phyloP scores from a whole-genome alignment of 2,888 invertebrate species.

The Meiosimyza platycephala region DNA sequence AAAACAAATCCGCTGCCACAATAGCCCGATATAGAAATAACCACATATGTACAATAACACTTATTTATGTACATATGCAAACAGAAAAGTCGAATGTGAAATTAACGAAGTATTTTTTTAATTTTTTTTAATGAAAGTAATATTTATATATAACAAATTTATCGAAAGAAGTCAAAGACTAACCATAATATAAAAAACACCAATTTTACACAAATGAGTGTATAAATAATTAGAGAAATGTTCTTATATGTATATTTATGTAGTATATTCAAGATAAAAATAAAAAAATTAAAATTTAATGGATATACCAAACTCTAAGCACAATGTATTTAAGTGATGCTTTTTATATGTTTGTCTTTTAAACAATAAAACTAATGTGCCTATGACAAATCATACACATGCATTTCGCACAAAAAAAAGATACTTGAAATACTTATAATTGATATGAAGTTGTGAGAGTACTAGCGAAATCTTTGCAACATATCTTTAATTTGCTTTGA shows the following conservation, averaged over 20 bases:
- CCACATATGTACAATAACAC: slow-evolving; percentile 20
- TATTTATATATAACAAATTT: slow-evolving; percentile 9
- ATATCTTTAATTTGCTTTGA: too few species aligned
- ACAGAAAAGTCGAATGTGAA: neutral
- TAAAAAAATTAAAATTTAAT: too few species aligned
- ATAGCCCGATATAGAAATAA: slow-evolving; percentile 24
- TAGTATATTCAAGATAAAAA: neutral
- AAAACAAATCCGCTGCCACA: slow-evolving; percentile 24
- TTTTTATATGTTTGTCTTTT: neutral
- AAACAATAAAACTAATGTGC: slow-evolving; percentile 9
- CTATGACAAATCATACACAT: slow-evolving; percentile 12
- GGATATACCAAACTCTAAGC: neutral
- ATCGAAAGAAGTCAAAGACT: slow-evolving; percentile 23
- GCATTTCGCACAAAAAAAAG: slow-evolving; percentile 13
- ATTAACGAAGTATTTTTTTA: slow-evolving; percentile 15
- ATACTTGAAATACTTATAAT: too few species aligned
- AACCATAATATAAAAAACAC: slow-evolving; percentile 16
- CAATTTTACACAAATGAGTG: slow-evolving; percentile 20
- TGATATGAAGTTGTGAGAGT: too few species aligned
- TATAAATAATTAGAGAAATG: slow-evolving; percentile 19
- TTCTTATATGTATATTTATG: slow-evolving; percentile 16
- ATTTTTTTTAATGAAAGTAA: neutral
- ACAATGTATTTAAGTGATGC: neutral
- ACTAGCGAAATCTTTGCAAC: too few species aligned
- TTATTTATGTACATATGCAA: too few species aligned